These are phyloP conservation scores for Copidosoma aretas DNA, from an alignment of 2,888 invertebrate species.

Conservation along the genomic window DNA sequence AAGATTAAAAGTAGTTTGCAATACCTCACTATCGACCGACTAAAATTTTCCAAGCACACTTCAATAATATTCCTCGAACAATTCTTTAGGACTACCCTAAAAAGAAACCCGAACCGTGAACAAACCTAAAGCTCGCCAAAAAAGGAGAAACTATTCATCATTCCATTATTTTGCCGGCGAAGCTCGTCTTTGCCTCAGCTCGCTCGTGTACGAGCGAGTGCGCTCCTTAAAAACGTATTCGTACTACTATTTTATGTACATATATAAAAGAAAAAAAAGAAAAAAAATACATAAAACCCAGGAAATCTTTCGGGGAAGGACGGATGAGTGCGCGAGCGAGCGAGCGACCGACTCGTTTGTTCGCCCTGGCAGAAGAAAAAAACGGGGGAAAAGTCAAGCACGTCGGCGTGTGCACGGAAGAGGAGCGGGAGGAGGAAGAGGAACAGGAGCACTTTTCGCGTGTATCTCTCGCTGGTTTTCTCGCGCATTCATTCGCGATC, in stretches of 20 bases:
- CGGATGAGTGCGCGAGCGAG: slow-evolving; percentile 12
- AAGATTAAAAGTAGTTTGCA: too few species aligned
- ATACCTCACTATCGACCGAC: too few species aligned
- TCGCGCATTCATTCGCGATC: slow-evolving; percentile 56
- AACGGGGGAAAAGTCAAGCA: slow-evolving; percentile 19
- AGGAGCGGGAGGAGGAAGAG: not conserved
- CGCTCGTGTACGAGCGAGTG: slow-evolving; percentile 1
- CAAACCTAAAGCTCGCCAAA: too few species aligned
- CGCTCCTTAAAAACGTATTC: slow-evolving; percentile 12
- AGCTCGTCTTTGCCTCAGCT: not conserved
- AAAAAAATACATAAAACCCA: slow-evolving; percentile 22
- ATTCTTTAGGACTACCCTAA: too few species aligned
- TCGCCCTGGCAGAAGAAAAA: slow-evolving; percentile 1
- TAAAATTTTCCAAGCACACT: too few species aligned
- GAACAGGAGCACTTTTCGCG: slow-evolving; percentile 40
- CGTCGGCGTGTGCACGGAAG: slow-evolving; percentile 3
- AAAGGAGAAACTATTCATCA: too few species aligned
- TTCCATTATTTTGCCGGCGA: too few species aligned
- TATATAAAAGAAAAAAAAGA: not conserved
- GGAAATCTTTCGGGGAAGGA: not conserved
- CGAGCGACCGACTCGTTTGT: slow-evolving; percentile 1
- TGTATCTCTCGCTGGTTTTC: slow-evolving; percentile 42
- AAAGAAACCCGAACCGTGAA: too few species aligned
- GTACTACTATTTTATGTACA: not conserved
- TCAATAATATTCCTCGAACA: too few species aligned